phyloP scores from a whole-genome alignment of 2,797 vertebrate genomes.

The Pseudopleuronectes americanus region DNA sequence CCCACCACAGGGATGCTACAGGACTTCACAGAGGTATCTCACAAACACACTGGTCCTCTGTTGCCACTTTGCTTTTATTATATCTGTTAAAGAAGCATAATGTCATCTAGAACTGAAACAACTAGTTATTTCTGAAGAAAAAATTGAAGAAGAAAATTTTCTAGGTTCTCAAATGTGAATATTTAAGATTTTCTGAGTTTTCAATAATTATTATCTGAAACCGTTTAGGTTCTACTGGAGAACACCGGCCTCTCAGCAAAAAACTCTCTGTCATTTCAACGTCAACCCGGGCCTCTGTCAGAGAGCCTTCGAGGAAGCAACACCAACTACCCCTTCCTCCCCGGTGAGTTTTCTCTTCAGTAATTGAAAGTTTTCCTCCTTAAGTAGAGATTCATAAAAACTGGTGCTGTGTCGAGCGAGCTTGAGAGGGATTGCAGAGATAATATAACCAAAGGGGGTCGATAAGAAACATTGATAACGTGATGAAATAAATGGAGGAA shows the following conservation, averaged over 20 bases:
- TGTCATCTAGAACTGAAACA: background rate
- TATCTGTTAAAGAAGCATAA: background rate
- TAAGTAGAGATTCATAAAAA: background rate
- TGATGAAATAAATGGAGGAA: background rate
- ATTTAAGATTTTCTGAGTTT: background rate
- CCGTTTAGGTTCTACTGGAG: slow-evolving; percentile 80
- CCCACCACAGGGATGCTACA: slow-evolving; percentile 91
- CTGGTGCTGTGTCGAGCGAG: background rate
- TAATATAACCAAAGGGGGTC: no score
- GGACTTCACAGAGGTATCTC: slow-evolving; percentile 89
- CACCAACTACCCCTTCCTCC: slow-evolving; percentile 93
- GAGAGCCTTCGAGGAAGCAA: slow-evolving; percentile 91
- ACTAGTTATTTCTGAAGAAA: background rate
- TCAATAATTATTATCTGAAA: no score
- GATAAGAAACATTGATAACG: no score
- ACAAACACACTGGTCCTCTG: background rate
- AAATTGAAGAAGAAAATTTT: background rate
- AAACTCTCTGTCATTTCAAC: slow-evolving; percentile 91
- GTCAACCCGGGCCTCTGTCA: slow-evolving; percentile 87
- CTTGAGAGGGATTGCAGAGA: background rate
- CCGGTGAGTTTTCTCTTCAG: slow-evolving; percentile 77
- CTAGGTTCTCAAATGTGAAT: background rate
- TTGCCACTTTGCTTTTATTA: background rate
- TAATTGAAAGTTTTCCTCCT: background rate
- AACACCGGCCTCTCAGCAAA: slow-evolving; percentile 89